Evolutionary conservation across 2,113 vertebrate species (phyloP), one percentile per base, ranked within the genome.

Genomic region (Phoxinus phoxinus): DNA sequence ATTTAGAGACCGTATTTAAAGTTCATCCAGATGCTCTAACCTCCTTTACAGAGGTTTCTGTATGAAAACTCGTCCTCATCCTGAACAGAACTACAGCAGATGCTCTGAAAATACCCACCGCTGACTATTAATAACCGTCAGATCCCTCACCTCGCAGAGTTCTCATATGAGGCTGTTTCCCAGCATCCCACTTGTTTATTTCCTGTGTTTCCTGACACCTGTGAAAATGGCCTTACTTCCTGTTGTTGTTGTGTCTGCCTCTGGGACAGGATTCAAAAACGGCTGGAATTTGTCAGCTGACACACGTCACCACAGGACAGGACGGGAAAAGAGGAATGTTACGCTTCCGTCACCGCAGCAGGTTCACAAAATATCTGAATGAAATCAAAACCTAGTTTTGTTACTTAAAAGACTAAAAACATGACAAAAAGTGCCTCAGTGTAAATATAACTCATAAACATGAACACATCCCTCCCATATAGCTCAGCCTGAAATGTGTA

Each of bases 191-290:
- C 89, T 90, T 95, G 94, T 95, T 95, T 95, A 93, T 94, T 96
- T 95, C 95, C 95, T 94, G 93, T 90, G 94, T 95, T 98, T 99
- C 97, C 97, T 97, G 96, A 96, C 97, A 98, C 96, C 97, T 98
- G 97, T 93, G 94, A 95, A 95, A 95, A 94, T 95, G 94, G 91
- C 93, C 96, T 94, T 94, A 95, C 96, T 98, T 98, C 97, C 97
- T 97, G 96, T 96, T 97, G 97, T 97, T 98, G 95, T 98, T 97
- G 96, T 97, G 96, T 97, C 96, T 97, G 91, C 90, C 89, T 90
- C 88, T 94, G 95, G 95, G 95, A 94, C 93, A 94, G 95, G 93
- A 96, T 94, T 96, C 93, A 94, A 93, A 95, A 94, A 93, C n/a
- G 94, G 88, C 88, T 91, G 93, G 90, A 92, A 92, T 91, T 89